These are phyloP conservation scores for Bombyx huttoni DNA, from an alignment of 2,888 invertebrate species.

Conservation along the genomic window DNA sequence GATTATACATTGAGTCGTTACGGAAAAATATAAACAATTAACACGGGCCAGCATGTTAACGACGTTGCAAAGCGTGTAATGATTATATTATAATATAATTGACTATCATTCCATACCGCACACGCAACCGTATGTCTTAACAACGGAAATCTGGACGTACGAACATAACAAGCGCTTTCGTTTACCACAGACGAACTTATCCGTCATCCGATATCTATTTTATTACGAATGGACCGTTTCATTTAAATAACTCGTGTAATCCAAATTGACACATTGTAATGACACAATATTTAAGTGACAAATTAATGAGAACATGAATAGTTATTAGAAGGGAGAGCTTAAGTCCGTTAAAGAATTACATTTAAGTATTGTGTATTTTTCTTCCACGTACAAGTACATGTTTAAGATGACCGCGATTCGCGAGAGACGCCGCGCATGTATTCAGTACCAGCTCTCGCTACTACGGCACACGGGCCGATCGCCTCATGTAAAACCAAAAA, in stretches of 20 bases:
- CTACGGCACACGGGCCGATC: too few relatives aligned
- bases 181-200: not conserved
- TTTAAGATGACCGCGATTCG: too few relatives aligned
- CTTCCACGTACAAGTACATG: too few relatives aligned
- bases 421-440: too few relatives aligned
- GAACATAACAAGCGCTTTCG: conserved; percentile 3
- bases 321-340: too few relatives aligned
- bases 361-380: too few relatives aligned
- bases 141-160: conserved; percentile 6
- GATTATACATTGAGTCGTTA: not conserved
- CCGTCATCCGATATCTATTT: not conserved
- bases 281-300: too few relatives aligned
- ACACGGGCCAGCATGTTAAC: conserved; percentile 20
- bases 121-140: conserved; percentile 11
- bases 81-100: conserved; percentile 58
- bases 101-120: conserved; percentile 50
- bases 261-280: not conserved
- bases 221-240: not conserved
- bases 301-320: too few relatives aligned
- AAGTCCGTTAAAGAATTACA: too few relatives aligned
- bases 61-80: conserved; percentile 21
- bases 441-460: too few relatives aligned
- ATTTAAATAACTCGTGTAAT: not conserved
- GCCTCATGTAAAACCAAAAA: too few relatives aligned
- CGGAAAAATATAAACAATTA: not conserved